Conservation (phyloP, 1,140 invertebrate species). For the Heliothis subflexa region DNA sequence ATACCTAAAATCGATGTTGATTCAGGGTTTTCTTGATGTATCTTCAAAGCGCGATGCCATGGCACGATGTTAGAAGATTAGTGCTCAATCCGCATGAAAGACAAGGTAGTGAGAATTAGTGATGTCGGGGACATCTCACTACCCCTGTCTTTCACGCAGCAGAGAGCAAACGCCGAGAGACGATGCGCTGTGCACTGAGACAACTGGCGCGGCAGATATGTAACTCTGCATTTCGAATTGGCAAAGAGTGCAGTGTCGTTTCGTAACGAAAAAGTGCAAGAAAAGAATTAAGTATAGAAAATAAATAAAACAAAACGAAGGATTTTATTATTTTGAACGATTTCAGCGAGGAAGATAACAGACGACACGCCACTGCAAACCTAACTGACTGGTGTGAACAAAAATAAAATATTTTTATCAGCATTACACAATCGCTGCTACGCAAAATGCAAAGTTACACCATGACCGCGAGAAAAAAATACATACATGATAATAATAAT, state of each 20-base stretch:
- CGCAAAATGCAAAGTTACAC: slow-evolving; percentile 39
- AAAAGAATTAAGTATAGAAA: too few relatives aligned
- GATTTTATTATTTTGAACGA: background rate
- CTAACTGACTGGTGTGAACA: background rate
- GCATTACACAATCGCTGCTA: slow-evolving; percentile 26
- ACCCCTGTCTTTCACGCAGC: slow-evolving; percentile 81
- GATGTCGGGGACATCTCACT: slow-evolving; percentile 83
- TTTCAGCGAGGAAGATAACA: background rate
- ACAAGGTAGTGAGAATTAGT: slow-evolving; percentile 85
- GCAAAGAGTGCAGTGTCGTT: slow-evolving; percentile 12
- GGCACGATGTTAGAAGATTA: slow-evolving; percentile 47
- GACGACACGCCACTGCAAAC: slow-evolving; percentile 39
- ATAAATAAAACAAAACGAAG: background rate
- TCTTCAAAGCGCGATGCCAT: slow-evolving; percentile 35
- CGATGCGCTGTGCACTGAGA: slow-evolving; percentile 16
- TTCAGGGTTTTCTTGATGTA: background rate
- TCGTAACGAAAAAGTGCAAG: background rate
- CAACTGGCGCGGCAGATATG: slow-evolving; percentile 9
- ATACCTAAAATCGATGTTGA: slow-evolving; percentile 4
- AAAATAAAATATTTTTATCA: slow-evolving; percentile 21
- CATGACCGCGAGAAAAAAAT: slow-evolving; percentile 27
- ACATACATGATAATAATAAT: slow-evolving; percentile 30
- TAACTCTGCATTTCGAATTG: slow-evolving; percentile 25
- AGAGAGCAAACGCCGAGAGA: slow-evolving; percentile 62
- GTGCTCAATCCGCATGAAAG: slow-evolving; percentile 83